Percentiles rank a stretch among this genome's conserved stretches.
Evolutionary conservation across 30 jellyfish, hydroid and myxozoan species (phyloP).

Genomic region (Pelagia noctiluca): DNA sequence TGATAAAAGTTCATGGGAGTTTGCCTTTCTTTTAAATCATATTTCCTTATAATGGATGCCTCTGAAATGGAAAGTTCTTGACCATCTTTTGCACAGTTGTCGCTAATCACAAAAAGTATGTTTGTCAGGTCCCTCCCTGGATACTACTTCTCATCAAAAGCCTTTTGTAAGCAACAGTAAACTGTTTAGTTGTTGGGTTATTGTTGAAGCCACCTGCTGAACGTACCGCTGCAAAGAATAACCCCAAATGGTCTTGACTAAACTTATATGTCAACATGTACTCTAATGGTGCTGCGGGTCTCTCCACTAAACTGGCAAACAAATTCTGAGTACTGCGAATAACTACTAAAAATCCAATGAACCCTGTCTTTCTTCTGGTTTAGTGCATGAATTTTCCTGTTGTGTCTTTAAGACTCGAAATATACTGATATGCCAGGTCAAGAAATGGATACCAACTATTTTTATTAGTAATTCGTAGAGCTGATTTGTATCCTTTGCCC

Average conservation of each 20-base stretch:
- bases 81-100: slow-evolving; percentile 15
- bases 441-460: too few species aligned
- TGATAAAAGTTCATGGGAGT: slow-evolving; percentile 21
- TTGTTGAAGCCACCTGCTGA: slow-evolving; percentile 68
- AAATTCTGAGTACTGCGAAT: slow-evolving; percentile 33
- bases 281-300: slow-evolving; percentile 28
- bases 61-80: slow-evolving; percentile 7
- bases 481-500: slow-evolving; percentile 74
- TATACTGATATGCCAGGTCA: too few species aligned
- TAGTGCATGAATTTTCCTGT: slow-evolving; percentile 19
- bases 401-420: too few species aligned
- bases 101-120: slow-evolving; percentile 55
- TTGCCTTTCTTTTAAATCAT: slow-evolving; percentile 31
- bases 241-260: slow-evolving; percentile 58
- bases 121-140: slow-evolving; percentile 20
- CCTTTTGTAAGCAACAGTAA: slow-evolving; percentile 42
- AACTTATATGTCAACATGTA: slow-evolving; percentile 32
- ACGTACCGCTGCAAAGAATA: slow-evolving; percentile 62
- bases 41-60: slow-evolving; percentile 47
- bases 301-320: slow-evolving; percentile 19
- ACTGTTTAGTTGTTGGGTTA: too few species aligned
- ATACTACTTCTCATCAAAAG: slow-evolving; percentile 13
- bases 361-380: slow-evolving; percentile 45
- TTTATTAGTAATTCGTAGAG: too few species aligned
- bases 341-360: slow-evolving; percentile 38